These are phyloP conservation scores for Chloebia gouldiae DNA, from an alignment of 2,113 vertebrate genomes.

Conservation along the genomic window DNA sequence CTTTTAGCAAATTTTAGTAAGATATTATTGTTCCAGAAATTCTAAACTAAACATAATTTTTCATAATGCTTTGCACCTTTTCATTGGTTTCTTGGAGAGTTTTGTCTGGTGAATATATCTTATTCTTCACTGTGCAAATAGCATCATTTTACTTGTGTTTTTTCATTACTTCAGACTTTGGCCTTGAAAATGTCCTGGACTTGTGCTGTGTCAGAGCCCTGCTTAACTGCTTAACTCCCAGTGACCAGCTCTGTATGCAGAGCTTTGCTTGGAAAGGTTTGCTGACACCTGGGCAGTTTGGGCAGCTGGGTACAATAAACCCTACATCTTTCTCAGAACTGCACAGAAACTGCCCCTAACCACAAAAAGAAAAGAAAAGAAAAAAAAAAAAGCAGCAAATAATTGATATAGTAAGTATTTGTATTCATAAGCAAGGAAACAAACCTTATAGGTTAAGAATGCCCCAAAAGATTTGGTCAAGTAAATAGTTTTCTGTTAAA, in stretches of 20 bases:
- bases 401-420: not conserved
- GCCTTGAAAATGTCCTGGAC: not conserved
- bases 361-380: not conserved
- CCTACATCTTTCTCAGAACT: not conserved
- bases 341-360: not conserved
- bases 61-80: not conserved
- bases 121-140: not conserved
- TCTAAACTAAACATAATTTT: not conserved
- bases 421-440: not conserved
- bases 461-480: not conserved
- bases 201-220: not conserved
- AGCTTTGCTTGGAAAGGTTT: not conserved
- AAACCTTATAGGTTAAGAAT: not conserved
- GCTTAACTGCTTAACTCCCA: not conserved
- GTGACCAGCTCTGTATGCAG: not conserved
- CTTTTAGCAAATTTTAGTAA: not conserved
- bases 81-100: not conserved
- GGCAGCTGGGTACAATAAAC: not conserved
- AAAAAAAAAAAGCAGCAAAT: not conserved
- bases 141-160: not conserved
- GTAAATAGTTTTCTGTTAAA: slow-evolving; percentile 23
- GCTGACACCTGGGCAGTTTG: not conserved
- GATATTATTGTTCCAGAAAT: not conserved
- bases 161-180: not conserved
- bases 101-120: not conserved